A percentile compares a stretch with the other conserved stretches of the same genome.
phyloP scores from a whole-genome alignment of 2,888 invertebrate species.

The Spisula solida region DNA sequence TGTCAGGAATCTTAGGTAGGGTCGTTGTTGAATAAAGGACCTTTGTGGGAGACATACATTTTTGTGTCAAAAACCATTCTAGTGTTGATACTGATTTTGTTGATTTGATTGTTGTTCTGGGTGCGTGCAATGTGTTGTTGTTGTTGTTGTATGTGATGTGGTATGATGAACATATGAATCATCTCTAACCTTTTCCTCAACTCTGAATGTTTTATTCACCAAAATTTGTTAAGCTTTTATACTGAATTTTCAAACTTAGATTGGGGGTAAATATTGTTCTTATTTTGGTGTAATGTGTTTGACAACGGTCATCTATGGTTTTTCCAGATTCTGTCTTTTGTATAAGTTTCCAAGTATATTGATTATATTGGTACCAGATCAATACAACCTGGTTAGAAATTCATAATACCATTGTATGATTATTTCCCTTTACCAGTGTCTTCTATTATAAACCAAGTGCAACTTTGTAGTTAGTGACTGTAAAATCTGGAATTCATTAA shows the following conservation, averaged over 20 bases:
- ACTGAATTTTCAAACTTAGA: background rate
- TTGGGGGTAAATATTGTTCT: too few species aligned
- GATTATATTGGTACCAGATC: background rate
- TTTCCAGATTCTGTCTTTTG: too few species aligned
- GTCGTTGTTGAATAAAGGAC: too few species aligned
- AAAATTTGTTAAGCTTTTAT: background rate
- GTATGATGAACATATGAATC: background rate
- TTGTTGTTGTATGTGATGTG: background rate
- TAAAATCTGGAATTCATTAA: background rate
- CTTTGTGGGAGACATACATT: background rate
- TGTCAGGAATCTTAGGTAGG: background rate
- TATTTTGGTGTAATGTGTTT: too few species aligned
- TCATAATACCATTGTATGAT: background rate
- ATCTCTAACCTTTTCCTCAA: background rate
- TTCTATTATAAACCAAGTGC: background rate
- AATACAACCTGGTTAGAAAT: background rate
- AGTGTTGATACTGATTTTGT: background rate
- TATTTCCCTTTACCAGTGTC: background rate
- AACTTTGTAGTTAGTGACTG: constrained; percentile 1
- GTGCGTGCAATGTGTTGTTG: constrained; percentile 30
- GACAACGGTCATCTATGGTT: too few species aligned
- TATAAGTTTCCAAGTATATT: too few species aligned
- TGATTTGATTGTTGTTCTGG: constrained; percentile 19
- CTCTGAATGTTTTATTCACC: constrained; percentile 1
- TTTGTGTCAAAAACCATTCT: too few species aligned